A percentile compares a stretch with the other conserved stretches of the same genome.
These are phyloP conservation scores for Nemotelus nigrinus DNA, from an alignment of 2,888 invertebrate species.

Conservation along the genomic window DNA sequence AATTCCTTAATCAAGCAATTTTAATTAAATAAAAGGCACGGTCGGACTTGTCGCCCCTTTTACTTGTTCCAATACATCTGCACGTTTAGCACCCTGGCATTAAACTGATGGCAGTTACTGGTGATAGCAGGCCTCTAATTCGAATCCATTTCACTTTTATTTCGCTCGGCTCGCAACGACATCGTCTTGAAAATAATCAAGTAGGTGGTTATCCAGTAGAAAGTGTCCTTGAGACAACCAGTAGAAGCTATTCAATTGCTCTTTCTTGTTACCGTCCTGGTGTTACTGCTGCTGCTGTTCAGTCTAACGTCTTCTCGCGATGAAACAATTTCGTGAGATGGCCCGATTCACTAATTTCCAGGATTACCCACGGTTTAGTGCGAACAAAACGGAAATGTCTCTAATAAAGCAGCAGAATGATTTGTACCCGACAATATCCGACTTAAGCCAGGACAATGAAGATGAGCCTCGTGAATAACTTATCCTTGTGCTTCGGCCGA, in stretches of 20 bases:
- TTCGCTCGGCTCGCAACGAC: slow-evolving; percentile 13
- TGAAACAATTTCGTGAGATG: slow-evolving; percentile 21
- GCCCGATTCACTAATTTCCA: slow-evolving; percentile 35
- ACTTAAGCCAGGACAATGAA: slow-evolving; percentile 38
- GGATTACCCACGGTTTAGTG: slow-evolving; percentile 35
- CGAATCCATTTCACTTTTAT: slow-evolving; percentile 28
- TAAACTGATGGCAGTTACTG: not conserved
- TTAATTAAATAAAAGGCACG: slow-evolving; percentile 40
- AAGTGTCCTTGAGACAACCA: slow-evolving; percentile 27
- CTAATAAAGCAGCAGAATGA: slow-evolving; percentile 38
- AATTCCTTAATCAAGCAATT: slow-evolving; percentile 45
- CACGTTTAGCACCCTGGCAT: not conserved
- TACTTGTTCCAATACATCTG: not conserved
- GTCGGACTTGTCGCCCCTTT: slow-evolving; percentile 8
- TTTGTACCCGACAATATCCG: slow-evolving; percentile 30
- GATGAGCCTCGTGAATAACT: slow-evolving; percentile 1
- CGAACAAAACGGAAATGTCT: slow-evolving; percentile 32
- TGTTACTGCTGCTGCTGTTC: not conserved
- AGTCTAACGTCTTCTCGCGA: slow-evolving; percentile 16
- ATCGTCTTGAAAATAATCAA: slow-evolving; percentile 36
- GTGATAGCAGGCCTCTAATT: slow-evolving; percentile 26
- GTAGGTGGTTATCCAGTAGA: slow-evolving; percentile 19
- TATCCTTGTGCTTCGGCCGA: not conserved
- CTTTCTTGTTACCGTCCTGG: not conserved
- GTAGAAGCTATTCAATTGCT: not conserved